Evolutionary conservation across 1,140 invertebrate species (phyloP), one percentile per base, ranked within the genome.

Genomic region (Drosophila carrolli): DNA sequence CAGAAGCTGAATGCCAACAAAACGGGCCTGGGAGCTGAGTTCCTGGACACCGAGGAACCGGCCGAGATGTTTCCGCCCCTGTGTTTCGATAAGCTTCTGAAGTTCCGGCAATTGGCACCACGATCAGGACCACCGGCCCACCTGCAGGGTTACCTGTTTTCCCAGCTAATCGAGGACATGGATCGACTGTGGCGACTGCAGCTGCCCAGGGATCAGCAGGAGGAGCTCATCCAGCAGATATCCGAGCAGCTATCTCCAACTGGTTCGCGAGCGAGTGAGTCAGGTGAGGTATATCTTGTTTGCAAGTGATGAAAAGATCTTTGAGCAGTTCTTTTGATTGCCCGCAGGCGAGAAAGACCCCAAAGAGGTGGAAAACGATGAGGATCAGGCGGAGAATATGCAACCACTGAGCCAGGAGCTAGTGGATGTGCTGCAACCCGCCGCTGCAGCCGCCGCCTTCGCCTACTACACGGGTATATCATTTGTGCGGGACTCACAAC

Each of bases 401-500:
- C 85, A 65, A 11, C 85, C 84, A 0, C 84, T 89, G 0, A 89
- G 84, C 53, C 81, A 89, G 9, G 84, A 89, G 41, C 85, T 89
- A 8, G 84, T 89, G 19, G 85, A 90, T 53, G 85, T 83, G 4
- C 65, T 90, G 13, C 90, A 91, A 19, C 90, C 78, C 1, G 85
- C 85, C 0, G 55, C 81, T 0, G 85, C 85, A 4, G 85, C 81
- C 10, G 85, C 90, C 27, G 90, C 90, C n/a, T 88, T 91, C 60
- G 81, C 78, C 56, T 91, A 91, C 65, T 91, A 91, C 74, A 83
- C 90, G 23, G 90, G 90, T 27, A 91, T 91, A 23, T 91, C 90
- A 1, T 91, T 91, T 53, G 76, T 91, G 19, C 84, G 81, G 23
- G 90, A 91, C 70, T 51, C 72, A 0, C 81, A 85, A 51, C 56